These are phyloP conservation scores for Dicrurus megarhynchus DNA, from an alignment of 2,113 vertebrate genomes.

Conservation along the genomic window DNA sequence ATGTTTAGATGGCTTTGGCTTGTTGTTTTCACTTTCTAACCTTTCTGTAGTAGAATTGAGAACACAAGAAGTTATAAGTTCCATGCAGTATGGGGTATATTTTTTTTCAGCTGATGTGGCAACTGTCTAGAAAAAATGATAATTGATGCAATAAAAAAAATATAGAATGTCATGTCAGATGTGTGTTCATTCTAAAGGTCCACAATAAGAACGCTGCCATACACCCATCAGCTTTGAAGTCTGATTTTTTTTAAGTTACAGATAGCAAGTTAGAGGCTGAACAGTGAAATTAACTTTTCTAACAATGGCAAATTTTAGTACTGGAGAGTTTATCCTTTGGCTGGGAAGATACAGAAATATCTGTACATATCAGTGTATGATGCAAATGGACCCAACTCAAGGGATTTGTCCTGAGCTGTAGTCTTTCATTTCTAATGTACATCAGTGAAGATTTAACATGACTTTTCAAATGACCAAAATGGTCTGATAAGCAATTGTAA, in stretches of 20 bases:
- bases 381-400: conserved; percentile 55
- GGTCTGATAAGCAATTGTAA: conserved; percentile 47
- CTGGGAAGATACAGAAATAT: not conserved
- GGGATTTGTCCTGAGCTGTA: conserved; percentile 44
- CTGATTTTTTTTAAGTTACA: conserved; percentile 59
- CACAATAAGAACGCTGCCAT: conserved; percentile 46
- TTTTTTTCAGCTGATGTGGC: not conserved
- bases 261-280: not conserved
- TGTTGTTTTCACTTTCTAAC: not conserved
- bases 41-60: not conserved
- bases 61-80: not conserved
- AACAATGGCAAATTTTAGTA: not conserved
- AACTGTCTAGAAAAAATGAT: conserved; percentile 44
- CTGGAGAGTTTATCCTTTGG: not conserved
- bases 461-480: conserved; percentile 34
- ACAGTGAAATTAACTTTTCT: not conserved
- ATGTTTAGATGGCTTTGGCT: not conserved
- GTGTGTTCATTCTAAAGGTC: conserved; percentile 46
- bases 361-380: conserved; percentile 6
- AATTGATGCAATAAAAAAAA: conserved; percentile 51
- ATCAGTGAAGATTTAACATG: conserved; percentile 54
- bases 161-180: not conserved
- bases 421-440: conserved; percentile 50
- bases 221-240: conserved; percentile 56
- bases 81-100: not conserved